Base-by-base conservation (phyloP, 2,797 vertebrate species). In the Myotis vivesi region DNA sequence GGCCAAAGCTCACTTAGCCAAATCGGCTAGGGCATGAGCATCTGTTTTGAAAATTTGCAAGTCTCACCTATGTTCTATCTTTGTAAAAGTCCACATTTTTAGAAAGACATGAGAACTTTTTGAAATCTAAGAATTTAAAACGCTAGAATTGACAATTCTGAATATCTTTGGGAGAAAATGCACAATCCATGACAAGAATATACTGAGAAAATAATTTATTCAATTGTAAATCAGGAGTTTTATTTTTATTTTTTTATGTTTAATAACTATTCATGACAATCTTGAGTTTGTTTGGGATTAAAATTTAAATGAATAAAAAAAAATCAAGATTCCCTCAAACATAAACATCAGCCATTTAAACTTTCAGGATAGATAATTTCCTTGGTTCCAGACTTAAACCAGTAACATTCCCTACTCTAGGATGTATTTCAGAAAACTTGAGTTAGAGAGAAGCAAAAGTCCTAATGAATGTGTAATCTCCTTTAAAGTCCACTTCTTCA, bases 191-290 rank as follows among this genome's bases (percentile, higher is more conserved):
- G 79, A 96, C 93, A 57, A 93, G 92, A 91, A 90, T 83, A 92
- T 95, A 93, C 22, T 96, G 82, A 96, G 93, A 97, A 97, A 97
- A 97, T 97, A 97, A 96, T 97, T 97, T 97, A 97, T 96, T 97
- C 64, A 80, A 86, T 80, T 95, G n/a, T 95, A 95, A 94, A 92
- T 83, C 51, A 93, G 51, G 59, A 91, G 75, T 94, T 93, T 91
- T 69, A 76, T 86, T 93, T 91, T 77, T 62, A 62, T 62, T 55
- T 84, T 30, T 10, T 10, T 57, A 69, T 25, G 19, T 85, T 89
- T 82, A 91, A 89, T 69, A 87, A 92, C 51, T 59, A 49, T 77
- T 51, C 94, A 94, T n/a, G 25, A 96, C 23, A 75, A 75, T 84
- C 20, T n/a, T 92, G 46, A 91, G 30, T 91, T 84, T 92, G 8